phyloP scores from a whole-genome alignment of 2,888 invertebrate genomes.

The Drosophila vallismaia region DNA sequence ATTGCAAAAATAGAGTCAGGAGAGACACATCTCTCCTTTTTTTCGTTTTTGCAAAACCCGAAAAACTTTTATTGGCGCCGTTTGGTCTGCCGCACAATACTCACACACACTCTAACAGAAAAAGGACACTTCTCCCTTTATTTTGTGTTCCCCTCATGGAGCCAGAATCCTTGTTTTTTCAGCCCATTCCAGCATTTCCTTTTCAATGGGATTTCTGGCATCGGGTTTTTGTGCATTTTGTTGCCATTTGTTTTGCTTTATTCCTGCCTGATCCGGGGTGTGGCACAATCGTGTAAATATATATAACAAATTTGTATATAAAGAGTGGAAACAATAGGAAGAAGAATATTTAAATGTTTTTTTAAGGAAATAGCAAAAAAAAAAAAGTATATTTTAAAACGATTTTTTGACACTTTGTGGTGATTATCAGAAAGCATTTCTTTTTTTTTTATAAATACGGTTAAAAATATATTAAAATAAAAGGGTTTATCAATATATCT shows the following conservation, averaged over 20 bases:
- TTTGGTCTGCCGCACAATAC: slow-evolving; percentile 67
- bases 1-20: slow-evolving; percentile 15
- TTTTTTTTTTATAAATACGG: too few relatives aligned
- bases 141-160: not conserved
- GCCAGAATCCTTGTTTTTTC: slow-evolving; percentile 2
- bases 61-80: slow-evolving; percentile 76
- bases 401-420: too few relatives aligned
- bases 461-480: too few relatives aligned
- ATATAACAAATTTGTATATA: not conserved
- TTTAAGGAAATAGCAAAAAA: too few relatives aligned
- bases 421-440: too few relatives aligned
- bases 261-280: slow-evolving; percentile 6
- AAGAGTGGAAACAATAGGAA: not conserved
- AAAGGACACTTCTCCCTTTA: not conserved
- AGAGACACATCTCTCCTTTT: not conserved
- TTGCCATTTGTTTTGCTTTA: slow-evolving; percentile 26
- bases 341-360: not conserved
- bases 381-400: too few relatives aligned
- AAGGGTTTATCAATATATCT: too few relatives aligned
- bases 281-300: not conserved
- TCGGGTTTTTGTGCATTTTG: slow-evolving; percentile 28
- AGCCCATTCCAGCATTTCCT: slow-evolving; percentile 19
- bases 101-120: slow-evolving; percentile 20
- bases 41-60: slow-evolving; percentile 20
- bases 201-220: slow-evolving; percentile 38